Evolutionary conservation across 2,797 vertebrate genomes (phyloP).

Genomic region (Apogon talboti): DNA sequence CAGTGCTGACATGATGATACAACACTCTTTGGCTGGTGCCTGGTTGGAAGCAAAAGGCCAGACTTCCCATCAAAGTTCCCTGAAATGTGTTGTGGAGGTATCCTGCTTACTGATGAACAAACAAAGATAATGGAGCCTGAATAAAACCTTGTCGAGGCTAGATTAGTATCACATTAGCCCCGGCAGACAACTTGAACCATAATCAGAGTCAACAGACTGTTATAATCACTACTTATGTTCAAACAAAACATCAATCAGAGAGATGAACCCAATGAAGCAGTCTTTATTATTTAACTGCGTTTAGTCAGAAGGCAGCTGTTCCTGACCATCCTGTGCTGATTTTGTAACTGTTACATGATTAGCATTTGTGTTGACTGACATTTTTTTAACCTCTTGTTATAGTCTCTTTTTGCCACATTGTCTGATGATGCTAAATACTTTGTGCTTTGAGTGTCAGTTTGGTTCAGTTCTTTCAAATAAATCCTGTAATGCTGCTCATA

Average conservation of each 20-base stretch:
- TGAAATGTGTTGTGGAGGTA: neutral
- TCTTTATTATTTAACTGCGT: conserved; percentile 11
- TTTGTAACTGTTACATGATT: conserved; percentile 8
- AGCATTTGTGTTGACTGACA: conserved; percentile 13
- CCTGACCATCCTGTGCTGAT: conserved; percentile 1
- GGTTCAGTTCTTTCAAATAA: too few relatives aligned
- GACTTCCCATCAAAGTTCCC: neutral
- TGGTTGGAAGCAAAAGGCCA: neutral
- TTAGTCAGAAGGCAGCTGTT: conserved; percentile 11
- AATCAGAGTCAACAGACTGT: conserved; percentile 9
- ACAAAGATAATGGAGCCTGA: neutral
- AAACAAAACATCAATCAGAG: conserved; percentile 28
- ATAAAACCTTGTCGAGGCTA: neutral
- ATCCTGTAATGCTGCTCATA: too few relatives aligned
- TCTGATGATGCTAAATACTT: neutral
- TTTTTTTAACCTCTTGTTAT: conserved; percentile 18
- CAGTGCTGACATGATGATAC: conserved; percentile 1
- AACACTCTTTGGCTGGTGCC: conserved; percentile 1
- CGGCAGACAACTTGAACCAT: neutral
- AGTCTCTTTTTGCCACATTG: conserved; percentile 13
- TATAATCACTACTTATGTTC: conserved; percentile 31
- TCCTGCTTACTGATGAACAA: neutral
- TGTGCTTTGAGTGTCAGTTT: too few relatives aligned
- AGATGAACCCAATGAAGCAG: conserved; percentile 2
- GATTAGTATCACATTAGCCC: conserved; percentile 1